Base-by-base conservation (phyloP, 2,888 invertebrate species). In the Mechanitis mazaeus region DNA sequence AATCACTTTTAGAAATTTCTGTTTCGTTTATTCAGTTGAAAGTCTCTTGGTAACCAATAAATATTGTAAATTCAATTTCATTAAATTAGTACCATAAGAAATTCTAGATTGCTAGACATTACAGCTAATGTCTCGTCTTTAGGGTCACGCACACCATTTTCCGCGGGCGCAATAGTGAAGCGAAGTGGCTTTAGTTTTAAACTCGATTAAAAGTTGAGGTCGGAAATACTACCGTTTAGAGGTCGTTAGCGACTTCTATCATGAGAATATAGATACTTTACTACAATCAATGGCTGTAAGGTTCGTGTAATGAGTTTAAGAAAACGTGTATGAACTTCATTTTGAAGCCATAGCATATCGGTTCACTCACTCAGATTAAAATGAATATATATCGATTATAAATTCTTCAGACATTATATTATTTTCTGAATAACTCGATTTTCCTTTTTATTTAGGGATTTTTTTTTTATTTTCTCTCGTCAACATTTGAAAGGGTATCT, bases 151-250 rank as follows among this genome's bases (percentile, higher is more conserved):
- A 66, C 53, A 64, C 60, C 56, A 59, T 57, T 54, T 64, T 64
- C 64, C 58, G 63, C 55, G 50, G 58, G 56, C 47, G 55, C 55
- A 63, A 63, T 63, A 65, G 64, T 64, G 64, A 63, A 56, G 55
- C 63, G 62, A 63, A 56, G 72, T 77, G 76, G 59, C 81, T 80
- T 83, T 85, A 84, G 85, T 84, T 84, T 75, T 65, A 72, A 71
- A 72, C 69, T 71, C 68, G 69, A 72, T 71, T 72, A 70, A 66
- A 72, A 71, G 66, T 72, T 69, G 65, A 64, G 61, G 56, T 61
- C 65, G 55, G 61, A 68, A 81, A 83, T 81, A 71, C 69, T 70
- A 56, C 71, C 75, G 75, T 73, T 74, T 72, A 71, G 74, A 70
- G 74, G 72, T 75, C 72, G 78, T 77, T 75, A 78, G 68, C 72